Evolutionary conservation across 1,140 invertebrate genomes (phyloP).

Genomic region (Mamestra configurata): DNA sequence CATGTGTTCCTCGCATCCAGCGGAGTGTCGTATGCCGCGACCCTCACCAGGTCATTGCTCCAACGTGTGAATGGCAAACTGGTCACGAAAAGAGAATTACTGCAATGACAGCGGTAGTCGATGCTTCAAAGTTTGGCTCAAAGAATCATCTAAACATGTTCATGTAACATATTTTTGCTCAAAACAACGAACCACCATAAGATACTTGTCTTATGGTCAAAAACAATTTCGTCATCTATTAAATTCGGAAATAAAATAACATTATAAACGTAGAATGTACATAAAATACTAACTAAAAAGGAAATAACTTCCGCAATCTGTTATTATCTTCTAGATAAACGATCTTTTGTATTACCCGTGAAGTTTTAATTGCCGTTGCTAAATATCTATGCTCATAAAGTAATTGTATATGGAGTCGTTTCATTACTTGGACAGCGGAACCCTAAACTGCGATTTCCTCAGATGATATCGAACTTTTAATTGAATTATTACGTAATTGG

Average conservation of each 20-base stretch:
- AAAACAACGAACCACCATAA: too few relatives aligned
- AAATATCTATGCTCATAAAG: not conserved
- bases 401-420: not conserved
- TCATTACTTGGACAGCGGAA: slow-evolving; percentile 1
- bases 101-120: too few relatives aligned
- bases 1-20: too few relatives aligned
- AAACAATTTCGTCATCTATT: too few relatives aligned
- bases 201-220: too few relatives aligned
- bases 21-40: too few relatives aligned
- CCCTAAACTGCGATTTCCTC: not conserved
- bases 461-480: not conserved
- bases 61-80: too few relatives aligned
- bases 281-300: not conserved
- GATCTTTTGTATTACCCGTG: slow-evolving; percentile 12
- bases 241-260: not conserved
- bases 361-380: slow-evolving; percentile 20
- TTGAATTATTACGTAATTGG: slow-evolving; percentile 11
- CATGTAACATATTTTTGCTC: too few relatives aligned
- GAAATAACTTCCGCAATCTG: slow-evolving; percentile 8
- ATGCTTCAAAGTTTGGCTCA: too few relatives aligned
- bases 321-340: not conserved
- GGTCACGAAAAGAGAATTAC: too few relatives aligned
- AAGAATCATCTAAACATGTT: too few relatives aligned
- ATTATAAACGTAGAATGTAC: not conserved
- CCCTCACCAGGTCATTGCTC: too few relatives aligned